A percentile compares a stretch with the other conserved stretches of the same genome.
These are phyloP conservation scores for Xanthia togata DNA, from an alignment of 2,888 invertebrate species.

Conservation along the genomic window DNA sequence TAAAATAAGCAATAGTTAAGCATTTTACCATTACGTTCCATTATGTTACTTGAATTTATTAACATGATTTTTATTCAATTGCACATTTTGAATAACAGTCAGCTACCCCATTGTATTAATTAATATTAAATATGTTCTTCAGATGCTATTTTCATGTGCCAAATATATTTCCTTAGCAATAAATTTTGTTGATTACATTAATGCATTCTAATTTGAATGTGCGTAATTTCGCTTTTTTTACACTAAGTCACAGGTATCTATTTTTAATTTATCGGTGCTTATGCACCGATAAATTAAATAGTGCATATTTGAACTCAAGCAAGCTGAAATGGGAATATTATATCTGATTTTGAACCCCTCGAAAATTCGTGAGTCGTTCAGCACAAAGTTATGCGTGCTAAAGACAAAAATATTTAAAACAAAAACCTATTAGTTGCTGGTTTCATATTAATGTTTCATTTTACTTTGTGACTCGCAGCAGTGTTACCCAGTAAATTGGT, in stretches of 20 bases:
- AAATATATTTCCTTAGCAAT: constrained; percentile 39
- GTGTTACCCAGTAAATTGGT: not conserved
- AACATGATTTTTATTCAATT: constrained; percentile 26
- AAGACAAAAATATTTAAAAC: no score
- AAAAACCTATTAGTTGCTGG: not conserved
- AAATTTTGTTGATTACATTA: constrained; percentile 31
- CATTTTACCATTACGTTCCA: not conserved
- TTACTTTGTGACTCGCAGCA: not conserved
- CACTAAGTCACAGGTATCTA: constrained; percentile 32
- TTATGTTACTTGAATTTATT: constrained; percentile 12
- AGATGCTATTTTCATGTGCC: constrained; percentile 42
- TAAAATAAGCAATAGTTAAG: constrained; percentile 1
- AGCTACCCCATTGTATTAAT: constrained; percentile 10
- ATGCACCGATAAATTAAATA: no score
- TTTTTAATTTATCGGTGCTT: constrained; percentile 23
- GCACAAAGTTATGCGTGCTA: no score
- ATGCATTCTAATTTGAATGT: constrained; percentile 39
- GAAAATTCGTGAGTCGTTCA: not conserved
- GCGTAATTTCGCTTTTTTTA: constrained; percentile 36
- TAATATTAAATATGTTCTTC: constrained; percentile 39
- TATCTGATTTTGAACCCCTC: constrained; percentile 33
- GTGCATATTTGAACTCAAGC: constrained; percentile 35
- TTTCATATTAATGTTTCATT: not conserved
- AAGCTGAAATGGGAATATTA: constrained; percentile 4
- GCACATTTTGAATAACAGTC: constrained; percentile 3